Base-by-base conservation (phyloP, 2,888 invertebrate genomes). In the Cheilosia scutellata region DNA sequence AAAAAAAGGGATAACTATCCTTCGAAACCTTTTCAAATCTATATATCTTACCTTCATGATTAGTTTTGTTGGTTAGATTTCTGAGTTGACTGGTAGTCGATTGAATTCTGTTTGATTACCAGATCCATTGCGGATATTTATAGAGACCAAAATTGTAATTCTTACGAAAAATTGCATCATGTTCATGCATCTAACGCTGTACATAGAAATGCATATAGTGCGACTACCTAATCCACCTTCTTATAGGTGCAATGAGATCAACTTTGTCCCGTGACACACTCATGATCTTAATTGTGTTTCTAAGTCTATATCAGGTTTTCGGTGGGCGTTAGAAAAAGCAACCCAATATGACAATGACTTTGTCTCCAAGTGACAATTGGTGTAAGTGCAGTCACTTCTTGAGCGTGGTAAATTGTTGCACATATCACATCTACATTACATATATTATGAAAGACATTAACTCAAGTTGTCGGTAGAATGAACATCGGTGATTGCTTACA, bases 1-100 rank as follows among this genome's bases (percentile, higher is more conserved):
- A 27, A 13, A 4, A 27, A 40, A 51, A 27, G 13, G 16, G 3
- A 11, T 9, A 5, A 47, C 40, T 5, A 40, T 44, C 11, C 5
- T 63, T 44, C 2, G 5, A 49, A 25, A 11, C 11, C 11, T 3
- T 37, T 37, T 37, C 4, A 6, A 9, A 37, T 5, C 7, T 5
- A 11, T 20, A 31, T 42, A 42, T 16, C 75, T 33, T 42, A 84
- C 84, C 80, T 84, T 84, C 84, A 84, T 84, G 71, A 31, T 80
- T 53, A 55, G 31, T 11, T 3, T 37, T 20, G 33, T 55, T 51
- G 20, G 53, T 74, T 72, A 2, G 25, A 37, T 13, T 60, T 47
- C 65, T 84, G 71, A 80, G 79, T 80, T 40, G 84, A 84, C 80
- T 65, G 70, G 33, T 42, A 55, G 84, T 80, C 80, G 75, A 80